Evolutionary conservation across 2,113 vertebrate species (phyloP).

Genomic region (Spilogale gracilis): DNA sequence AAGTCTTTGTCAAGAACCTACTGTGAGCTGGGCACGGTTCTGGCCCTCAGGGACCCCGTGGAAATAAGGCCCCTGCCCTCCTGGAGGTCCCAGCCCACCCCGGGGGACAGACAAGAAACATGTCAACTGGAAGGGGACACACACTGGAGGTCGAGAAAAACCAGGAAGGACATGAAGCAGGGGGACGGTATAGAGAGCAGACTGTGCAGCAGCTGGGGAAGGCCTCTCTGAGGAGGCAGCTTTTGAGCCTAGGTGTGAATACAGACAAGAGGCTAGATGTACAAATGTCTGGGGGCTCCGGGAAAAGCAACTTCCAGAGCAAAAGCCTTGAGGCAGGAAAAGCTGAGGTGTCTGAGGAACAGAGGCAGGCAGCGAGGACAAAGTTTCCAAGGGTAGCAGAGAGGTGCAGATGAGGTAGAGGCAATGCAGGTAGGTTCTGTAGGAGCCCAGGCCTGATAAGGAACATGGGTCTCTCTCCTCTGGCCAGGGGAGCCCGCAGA

Average conservation of each 20-base stretch:
- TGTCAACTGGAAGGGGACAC: background rate
- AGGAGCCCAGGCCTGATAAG: background rate
- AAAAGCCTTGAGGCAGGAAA: background rate
- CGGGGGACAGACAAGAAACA: background rate
- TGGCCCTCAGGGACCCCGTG: background rate
- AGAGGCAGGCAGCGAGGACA: background rate
- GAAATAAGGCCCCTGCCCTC: background rate
- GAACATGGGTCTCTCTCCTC: background rate
- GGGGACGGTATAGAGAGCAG: rapidly evolving
- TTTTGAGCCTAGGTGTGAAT: background rate
- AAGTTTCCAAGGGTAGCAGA: background rate
- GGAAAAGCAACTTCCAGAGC: background rate
- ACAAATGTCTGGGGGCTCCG: background rate
- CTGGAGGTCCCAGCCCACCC: background rate
- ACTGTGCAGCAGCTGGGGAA: background rate
- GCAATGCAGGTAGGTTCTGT: background rate
- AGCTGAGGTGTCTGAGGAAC: background rate
- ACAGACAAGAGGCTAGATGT: background rate
- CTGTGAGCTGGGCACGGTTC: background rate
- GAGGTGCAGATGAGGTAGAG: background rate
- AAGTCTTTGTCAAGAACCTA: background rate
- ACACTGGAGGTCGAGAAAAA: background rate
- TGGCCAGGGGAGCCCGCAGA: background rate
- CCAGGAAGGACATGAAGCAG: background rate
- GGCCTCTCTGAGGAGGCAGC: background rate